Evolutionary conservation across 2,888 invertebrate genomes (phyloP).

Genomic region (Corythucha ciliata): DNA sequence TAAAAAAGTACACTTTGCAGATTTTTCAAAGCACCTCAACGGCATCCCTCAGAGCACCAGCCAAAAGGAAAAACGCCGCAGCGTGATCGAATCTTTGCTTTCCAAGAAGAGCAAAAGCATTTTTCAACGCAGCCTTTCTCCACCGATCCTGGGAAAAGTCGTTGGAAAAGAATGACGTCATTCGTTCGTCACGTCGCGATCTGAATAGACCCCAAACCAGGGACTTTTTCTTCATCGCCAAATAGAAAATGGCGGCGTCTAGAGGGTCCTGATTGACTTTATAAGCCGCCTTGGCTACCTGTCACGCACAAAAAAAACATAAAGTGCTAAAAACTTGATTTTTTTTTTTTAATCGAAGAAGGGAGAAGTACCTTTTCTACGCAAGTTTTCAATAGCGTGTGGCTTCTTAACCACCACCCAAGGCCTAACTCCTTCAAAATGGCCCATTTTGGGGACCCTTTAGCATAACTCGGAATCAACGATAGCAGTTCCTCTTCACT

Average conservation of each 20-base stretch:
- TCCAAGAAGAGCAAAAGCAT: conserved; percentile 91
- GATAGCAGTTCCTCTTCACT: conserved; percentile 89
- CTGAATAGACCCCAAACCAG: conserved; percentile 91
- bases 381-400: conserved; percentile 66
- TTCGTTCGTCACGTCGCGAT: conserved; percentile 76
- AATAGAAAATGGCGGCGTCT: conserved; percentile 93
- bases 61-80: conserved; percentile 94
- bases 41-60: conserved; percentile 88
- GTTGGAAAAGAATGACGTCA: conserved; percentile 91
- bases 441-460: conserved; percentile 79
- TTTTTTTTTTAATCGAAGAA: neutral
- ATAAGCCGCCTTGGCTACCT: conserved; percentile 85
- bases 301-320: conserved; percentile 14
- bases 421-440: conserved; percentile 83
- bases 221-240: conserved; percentile 97
- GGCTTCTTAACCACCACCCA: conserved; percentile 93
- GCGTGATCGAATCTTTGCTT: conserved; percentile 80
- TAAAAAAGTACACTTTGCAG: neutral
- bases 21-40: conserved; percentile 58
- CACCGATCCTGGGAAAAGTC: conserved; percentile 89
- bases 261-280: conserved; percentile 87
- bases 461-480: conserved; percentile 77
- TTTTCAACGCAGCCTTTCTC: conserved; percentile 95
- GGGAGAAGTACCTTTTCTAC: conserved; percentile 60
- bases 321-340: too few species aligned